Evolutionary conservation across 2,113 vertebrate genomes (phyloP).

Genomic region (Menura novaehollandiae): DNA sequence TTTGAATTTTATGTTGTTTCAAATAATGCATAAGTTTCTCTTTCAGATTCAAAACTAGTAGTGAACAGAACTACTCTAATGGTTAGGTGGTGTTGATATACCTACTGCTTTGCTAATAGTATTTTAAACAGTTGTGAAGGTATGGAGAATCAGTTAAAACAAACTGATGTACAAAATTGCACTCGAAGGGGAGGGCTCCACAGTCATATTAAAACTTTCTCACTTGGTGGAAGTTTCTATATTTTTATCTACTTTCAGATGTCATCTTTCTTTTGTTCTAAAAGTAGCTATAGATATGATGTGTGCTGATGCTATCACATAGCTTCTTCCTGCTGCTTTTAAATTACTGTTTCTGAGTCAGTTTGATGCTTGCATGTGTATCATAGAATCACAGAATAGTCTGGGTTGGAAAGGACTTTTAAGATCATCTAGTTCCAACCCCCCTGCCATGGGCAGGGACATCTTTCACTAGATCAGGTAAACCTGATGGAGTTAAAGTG

Average conservation of each 20-base stretch:
- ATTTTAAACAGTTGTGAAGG: neutral
- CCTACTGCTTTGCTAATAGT: neutral
- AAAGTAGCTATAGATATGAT: neutral
- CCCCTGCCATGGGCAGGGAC: neutral
- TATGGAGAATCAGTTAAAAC: neutral
- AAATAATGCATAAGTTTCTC: neutral
- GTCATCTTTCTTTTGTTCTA: neutral
- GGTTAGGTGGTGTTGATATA: neutral
- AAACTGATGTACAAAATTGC: neutral
- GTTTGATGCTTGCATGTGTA: neutral
- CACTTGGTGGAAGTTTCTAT: neutral
- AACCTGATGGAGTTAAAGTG: neutral
- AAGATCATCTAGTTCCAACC: neutral
- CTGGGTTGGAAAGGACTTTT: neutral
- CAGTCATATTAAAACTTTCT: conserved; percentile 2
- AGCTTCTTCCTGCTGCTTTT: neutral
- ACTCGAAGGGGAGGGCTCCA: neutral
- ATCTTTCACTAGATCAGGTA: neutral
- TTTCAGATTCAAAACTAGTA: neutral
- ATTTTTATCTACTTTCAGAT: neutral
- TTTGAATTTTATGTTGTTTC: neutral
- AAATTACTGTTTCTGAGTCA: neutral
- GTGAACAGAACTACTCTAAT: neutral
- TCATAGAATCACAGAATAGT: neutral
- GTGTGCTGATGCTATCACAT: neutral